Evolutionary conservation across 2,113 vertebrate genomes (phyloP).

Genomic region (Callionymus lyra): DNA sequence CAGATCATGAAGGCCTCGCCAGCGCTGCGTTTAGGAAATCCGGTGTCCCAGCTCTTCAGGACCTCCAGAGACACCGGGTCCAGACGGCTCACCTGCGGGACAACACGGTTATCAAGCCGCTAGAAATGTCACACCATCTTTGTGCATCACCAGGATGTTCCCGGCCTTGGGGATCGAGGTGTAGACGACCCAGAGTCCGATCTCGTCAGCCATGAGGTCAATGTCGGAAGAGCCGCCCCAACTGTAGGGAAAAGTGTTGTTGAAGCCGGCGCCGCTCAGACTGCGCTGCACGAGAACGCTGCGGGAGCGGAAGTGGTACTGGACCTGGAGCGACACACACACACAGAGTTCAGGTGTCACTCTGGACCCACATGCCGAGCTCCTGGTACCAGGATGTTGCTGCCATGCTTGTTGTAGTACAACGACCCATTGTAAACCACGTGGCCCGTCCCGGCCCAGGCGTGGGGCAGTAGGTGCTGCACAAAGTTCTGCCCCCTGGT

Average conservation of each 20-base stretch:
- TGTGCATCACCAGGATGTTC: conserved; percentile 51
- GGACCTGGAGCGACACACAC: conserved; percentile 43
- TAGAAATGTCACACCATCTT: not conserved
- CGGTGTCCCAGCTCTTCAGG: conserved; percentile 63
- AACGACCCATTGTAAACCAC: conserved; percentile 70
- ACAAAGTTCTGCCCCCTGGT: conserved; percentile 85
- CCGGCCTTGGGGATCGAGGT: conserved; percentile 73
- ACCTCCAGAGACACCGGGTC: conserved; percentile 55
- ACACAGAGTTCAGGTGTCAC: not conserved
- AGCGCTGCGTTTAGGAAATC: conserved; percentile 66
- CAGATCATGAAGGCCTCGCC: conserved; percentile 70
- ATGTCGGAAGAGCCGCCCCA: conserved; percentile 92
- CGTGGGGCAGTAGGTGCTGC: conserved; percentile 76
- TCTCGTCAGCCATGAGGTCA: conserved; percentile 85
- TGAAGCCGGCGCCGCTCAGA: conserved; percentile 75
- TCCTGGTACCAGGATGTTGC: conserved; percentile 63
- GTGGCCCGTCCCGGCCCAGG: conserved; percentile 72
- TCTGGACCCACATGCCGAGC: too few relatives aligned
- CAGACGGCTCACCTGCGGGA: conserved; percentile 53
- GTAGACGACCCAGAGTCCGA: conserved; percentile 84
- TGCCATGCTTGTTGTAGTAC: conserved; percentile 71
- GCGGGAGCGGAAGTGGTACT: conserved; percentile 75
- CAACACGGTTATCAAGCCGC: not conserved
- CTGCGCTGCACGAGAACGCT: conserved; percentile 66
- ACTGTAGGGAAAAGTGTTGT: conserved; percentile 85